phyloP scores from a whole-genome alignment of 2,797 vertebrate species.

The Protonibea diacanthus region DNA sequence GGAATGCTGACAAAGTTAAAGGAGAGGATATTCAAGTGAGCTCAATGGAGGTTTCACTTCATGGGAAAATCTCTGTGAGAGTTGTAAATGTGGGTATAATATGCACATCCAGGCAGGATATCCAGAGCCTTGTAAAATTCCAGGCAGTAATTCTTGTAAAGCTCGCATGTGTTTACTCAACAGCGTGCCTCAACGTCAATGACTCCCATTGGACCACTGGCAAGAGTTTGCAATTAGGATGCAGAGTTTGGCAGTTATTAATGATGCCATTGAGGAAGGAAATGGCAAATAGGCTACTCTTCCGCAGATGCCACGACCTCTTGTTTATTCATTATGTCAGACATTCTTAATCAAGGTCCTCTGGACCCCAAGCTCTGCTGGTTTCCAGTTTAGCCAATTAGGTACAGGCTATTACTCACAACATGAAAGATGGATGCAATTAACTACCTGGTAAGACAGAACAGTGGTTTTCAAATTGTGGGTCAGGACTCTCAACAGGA shows the following conservation, averaged over 20 bases:
- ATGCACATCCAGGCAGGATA: constrained; percentile 76
- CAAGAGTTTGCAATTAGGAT: constrained; percentile 72
- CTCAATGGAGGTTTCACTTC: constrained; percentile 45
- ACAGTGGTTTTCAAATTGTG: constrained; percentile 45
- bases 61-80: constrained; percentile 71
- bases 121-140: constrained; percentile 81
- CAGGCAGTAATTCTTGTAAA: constrained; percentile 81
- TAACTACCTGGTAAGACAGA: constrained; percentile 42
- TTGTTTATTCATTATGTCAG: constrained; percentile 73
- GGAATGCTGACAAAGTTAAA: constrained; percentile 16
- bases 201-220: constrained; percentile 69
- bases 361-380: constrained; percentile 60
- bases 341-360: constrained; percentile 64
- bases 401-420: constrained; percentile 50
- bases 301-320: constrained; percentile 54
- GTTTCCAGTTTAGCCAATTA: constrained; percentile 67
- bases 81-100: constrained; percentile 54
- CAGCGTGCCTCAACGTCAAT: constrained; percentile 58
- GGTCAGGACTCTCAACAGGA: constrained; percentile 31
- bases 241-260: constrained; percentile 77
- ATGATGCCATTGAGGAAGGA: constrained; percentile 71
- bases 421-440: constrained; percentile 64
- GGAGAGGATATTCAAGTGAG: constrained; percentile 11
- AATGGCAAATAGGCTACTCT: constrained; percentile 72
- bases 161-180: constrained; percentile 80